Base-by-base conservation (phyloP, 2,888 invertebrate species). In the Drosophila aldrichi region DNA sequence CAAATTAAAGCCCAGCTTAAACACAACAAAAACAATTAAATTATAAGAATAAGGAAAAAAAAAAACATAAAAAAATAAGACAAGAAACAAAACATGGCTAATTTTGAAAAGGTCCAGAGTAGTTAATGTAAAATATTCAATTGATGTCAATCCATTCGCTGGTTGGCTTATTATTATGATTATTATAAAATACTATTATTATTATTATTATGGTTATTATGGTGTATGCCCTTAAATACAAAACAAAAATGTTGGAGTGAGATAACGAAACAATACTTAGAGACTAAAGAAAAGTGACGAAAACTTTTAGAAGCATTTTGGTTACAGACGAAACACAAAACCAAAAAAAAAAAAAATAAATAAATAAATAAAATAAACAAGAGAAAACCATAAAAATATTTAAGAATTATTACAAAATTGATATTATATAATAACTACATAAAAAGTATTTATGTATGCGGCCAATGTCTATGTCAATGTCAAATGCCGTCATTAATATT, bases 261-360 rank as follows among this genome's bases (percentile, higher is more conserved):
- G 91, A 92, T 91, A 92, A 91, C 76, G 91, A 92, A 92, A 92
- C 91, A 92, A 92, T 92, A 92, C 92, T 90, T 92, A 92, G 91
- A 92, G 88, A 83, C 82, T 87, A 90, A 85, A 70, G 79, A 73
- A 82, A 83, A 79, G 78, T 81, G 89, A 88, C 61, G 71, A 78
- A 78, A 90, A 86, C 75, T 86, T 87, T 88, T 90, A 87, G 84
- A 88, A 86, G 76, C 74, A 86, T 88, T 84, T 84, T 84, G 87
- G 84, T 84, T 84, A 88, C 73, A 79, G 65, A 79, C 25, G 8
- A 18, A 49, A 54, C 0, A 5, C 9, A 36, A 22, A 51, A 18
- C n/a, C 32, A 64, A 87, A 75, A 54, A n/a, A 12, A 6, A 54
- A 18, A 25, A 40, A 22, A 3, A 22, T 22, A 25, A 25, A 25